These are phyloP conservation scores for Holothuria glaberrima DNA, from an alignment of 35 echinoderm and acorn worm species.

Conservation along the genomic window DNA sequence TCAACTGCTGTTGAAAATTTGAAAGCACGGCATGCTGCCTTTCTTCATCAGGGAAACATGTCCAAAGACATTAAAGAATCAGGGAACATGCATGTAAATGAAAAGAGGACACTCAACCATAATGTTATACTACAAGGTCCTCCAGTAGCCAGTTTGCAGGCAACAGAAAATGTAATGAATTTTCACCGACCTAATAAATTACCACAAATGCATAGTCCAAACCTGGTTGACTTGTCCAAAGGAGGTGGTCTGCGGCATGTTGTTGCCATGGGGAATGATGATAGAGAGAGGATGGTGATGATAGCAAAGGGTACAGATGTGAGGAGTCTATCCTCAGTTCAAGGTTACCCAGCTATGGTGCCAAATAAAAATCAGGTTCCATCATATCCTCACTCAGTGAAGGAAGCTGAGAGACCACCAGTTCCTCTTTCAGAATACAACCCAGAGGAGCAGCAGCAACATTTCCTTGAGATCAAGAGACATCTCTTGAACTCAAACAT, in stretches of 20 bases:
- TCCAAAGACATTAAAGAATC: not conserved
- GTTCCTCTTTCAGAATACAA: not conserved
- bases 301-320: not conserved
- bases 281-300: not conserved
- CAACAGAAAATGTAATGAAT: not conserved
- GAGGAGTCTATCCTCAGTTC: too few species aligned
- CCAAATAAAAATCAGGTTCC: too few species aligned
- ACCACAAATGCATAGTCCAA: not conserved
- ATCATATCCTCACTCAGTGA: not conserved
- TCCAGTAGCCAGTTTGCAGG: constrained; percentile 4
- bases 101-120: not conserved
- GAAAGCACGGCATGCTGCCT: not conserved
- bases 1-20: not conserved
- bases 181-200: not conserved
- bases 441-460: constrained; percentile 48
- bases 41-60: not conserved
- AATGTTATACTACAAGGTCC: constrained; percentile 34
- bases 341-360: too few species aligned
- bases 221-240: constrained; percentile 22
- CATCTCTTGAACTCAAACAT: constrained; percentile 39
- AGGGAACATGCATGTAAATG: not conserved
- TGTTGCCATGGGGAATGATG: not conserved
- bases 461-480: constrained; percentile 54
- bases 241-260: not conserved
- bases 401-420: not conserved